These are phyloP conservation scores for cat (Felis catus) DNA, from an alignment of 2,113 vertebrate species.

Conservation along the genomic window DNA sequence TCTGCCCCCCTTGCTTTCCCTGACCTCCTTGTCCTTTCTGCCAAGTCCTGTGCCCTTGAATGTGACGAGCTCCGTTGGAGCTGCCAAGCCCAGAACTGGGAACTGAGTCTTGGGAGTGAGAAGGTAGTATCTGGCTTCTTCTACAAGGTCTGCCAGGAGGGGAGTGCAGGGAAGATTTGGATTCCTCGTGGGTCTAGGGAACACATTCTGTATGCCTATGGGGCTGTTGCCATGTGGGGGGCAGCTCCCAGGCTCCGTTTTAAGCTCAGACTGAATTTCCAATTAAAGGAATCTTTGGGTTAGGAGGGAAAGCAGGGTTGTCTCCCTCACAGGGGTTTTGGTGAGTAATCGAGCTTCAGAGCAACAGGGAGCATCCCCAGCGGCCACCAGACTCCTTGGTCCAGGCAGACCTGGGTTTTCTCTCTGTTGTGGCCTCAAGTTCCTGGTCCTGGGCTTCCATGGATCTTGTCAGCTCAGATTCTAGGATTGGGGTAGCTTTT, in stretches of 20 bases:
- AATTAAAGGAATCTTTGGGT: slow-evolving; percentile 60
- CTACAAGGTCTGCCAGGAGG: rapidly evolving
- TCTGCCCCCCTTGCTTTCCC: not conserved
- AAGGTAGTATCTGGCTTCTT: not conserved
- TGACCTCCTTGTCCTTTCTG: not conserved
- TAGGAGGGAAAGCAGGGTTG: not conserved
- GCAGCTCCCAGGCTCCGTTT: not conserved
- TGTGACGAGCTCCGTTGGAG: not conserved
- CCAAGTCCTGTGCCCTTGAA: not conserved
- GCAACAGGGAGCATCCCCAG: not conserved
- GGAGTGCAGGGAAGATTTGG: not conserved
- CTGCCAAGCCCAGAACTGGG: not conserved
- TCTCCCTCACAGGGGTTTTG: not conserved
- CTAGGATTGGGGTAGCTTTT: not conserved
- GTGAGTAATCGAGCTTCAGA: not conserved
- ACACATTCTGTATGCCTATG: not conserved
- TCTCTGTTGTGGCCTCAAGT: not conserved
- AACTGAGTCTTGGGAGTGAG: not conserved
- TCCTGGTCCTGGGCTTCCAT: not conserved
- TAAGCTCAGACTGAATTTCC: slow-evolving; percentile 52
- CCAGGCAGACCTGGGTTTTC: not conserved
- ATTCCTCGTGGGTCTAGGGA: not conserved
- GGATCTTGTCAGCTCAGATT: not conserved
- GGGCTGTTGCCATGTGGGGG: not conserved
- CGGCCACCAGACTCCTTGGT: not conserved